Percentiles rank a stretch among this genome's conserved stretches.
Evolutionary conservation across 2,797 vertebrate species (phyloP).

Genomic region (Sebastes jordani): DNA sequence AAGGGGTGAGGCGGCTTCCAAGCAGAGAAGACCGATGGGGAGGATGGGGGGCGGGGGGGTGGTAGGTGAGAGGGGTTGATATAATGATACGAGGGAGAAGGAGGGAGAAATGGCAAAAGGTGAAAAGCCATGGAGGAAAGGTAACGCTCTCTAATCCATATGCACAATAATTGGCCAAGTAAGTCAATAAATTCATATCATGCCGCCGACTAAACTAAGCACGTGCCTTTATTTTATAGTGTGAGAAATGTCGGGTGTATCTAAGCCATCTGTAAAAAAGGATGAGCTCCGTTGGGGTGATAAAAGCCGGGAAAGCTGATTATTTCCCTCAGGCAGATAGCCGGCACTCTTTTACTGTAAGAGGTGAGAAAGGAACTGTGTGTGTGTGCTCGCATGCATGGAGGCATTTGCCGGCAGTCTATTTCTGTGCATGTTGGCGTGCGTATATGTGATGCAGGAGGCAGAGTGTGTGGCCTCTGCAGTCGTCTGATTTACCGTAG

Average conservation of each 20-base stretch:
- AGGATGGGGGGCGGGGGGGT: neutral
- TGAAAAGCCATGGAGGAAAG: constrained; percentile 11
- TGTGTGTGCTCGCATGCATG: constrained; percentile 18
- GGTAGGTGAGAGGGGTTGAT: constrained; percentile 14
- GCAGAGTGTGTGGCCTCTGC: constrained; percentile 21
- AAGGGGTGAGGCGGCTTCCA: constrained; percentile 5
- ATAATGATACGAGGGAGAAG: constrained; percentile 7
- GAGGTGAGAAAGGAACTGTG: constrained; percentile 34
- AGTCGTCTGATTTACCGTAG: constrained; percentile 43
- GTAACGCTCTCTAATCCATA: constrained; percentile 14
- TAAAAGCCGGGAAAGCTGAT: constrained; percentile 58
- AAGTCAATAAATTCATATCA: constrained; percentile 44
- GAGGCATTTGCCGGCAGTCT: constrained; percentile 18
- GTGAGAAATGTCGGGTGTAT: constrained; percentile 20
- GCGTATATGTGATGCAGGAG: neutral
- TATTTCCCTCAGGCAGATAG: constrained; percentile 39
- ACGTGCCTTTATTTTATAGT: constrained; percentile 13
- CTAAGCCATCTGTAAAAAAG: constrained; percentile 39
- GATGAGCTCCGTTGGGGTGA: constrained; percentile 37
- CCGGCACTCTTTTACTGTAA: constrained; percentile 38
- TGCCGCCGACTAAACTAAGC: constrained; percentile 9
- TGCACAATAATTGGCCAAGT: constrained; percentile 37
- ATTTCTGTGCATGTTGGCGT: constrained; percentile 19
- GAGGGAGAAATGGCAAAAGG: constrained; percentile 4
- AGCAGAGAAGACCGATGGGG: constrained; percentile 3